phyloP scores from a whole-genome alignment of 2,888 invertebrate species.

The Coronaproctus castanopsis region DNA sequence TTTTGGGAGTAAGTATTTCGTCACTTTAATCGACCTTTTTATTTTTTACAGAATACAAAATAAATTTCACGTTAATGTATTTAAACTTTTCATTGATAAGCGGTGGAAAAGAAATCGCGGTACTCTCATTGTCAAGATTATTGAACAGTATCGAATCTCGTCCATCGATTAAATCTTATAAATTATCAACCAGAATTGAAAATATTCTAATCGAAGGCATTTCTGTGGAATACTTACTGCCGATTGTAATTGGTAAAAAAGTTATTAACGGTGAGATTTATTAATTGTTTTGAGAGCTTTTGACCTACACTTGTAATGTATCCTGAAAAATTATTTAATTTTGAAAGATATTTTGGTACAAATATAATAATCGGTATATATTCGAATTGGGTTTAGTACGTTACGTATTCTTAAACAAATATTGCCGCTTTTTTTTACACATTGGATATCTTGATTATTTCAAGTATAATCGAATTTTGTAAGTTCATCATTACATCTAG shows the following conservation, averaged over 20 bases:
- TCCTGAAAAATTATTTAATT: too few species aligned
- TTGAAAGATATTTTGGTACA: too few species aligned
- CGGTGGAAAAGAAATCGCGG: constrained; percentile 45
- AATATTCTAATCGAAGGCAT: constrained; percentile 55
- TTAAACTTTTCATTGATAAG: constrained; percentile 46
- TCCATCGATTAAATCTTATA: constrained; percentile 43
- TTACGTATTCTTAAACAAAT: too few species aligned
- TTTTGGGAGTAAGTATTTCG: too few species aligned
- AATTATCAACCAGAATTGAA: constrained; percentile 47
- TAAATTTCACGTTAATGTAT: constrained; percentile 53
- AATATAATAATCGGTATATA: constrained; percentile 8
- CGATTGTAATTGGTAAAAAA: constrained; percentile 43
- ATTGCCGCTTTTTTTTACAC: too few species aligned
- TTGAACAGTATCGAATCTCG: constrained; percentile 44
- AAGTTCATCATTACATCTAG: too few species aligned
- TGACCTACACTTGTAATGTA: too few species aligned
- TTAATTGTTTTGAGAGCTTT: too few species aligned
- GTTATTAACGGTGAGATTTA: constrained; percentile 17
- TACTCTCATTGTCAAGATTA: constrained; percentile 50
- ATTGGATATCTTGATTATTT: too few species aligned
- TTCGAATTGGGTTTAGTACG: too few species aligned
- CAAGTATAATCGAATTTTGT: too few species aligned
- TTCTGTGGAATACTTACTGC: constrained; percentile 47
- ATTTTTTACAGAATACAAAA: constrained; percentile 41
- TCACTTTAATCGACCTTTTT: too few species aligned